Base-by-base conservation (phyloP, 2,113 vertebrate species). In the Donacobius atricapilla region DNA sequence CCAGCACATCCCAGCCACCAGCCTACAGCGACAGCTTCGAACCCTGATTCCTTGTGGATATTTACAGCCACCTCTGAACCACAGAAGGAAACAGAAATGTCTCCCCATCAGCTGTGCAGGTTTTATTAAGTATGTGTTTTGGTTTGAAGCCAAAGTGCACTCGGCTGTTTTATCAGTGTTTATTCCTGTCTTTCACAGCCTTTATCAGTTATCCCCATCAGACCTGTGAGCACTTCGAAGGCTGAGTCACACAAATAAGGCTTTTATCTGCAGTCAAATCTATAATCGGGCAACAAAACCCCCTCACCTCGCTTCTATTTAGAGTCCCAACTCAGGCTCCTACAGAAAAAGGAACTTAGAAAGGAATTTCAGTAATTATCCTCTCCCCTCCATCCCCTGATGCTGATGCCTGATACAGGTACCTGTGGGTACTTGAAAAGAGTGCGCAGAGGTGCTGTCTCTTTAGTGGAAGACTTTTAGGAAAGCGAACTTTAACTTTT, bases 401-500 rank as follows among this genome's bases (percentile, higher is more conserved):
- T 95, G 94, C 40, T 90, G 95, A 44, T 86, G 54, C 57, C 79
- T 24, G 89, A 30, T 44, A 42, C 21, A 79, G 93, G 94, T 97
- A 96, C 94, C 93, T 84, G 79, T 89, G 86, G 79, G 40, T n/a
- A 82, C 83, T 89, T 94, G 93, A 84, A 88, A 94, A 83, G 88
- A 84, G 57, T 0, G 0, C 77, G 89, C 66, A 25, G 92, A 87
- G 72, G 31, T 90, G 78, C 83, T 0, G 15, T 70, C 84, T 64
- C 76, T 85, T 94, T 94, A 94, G 96, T 66, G 65, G 82, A 81
- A 80, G 86, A 77, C 91, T 96, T 94, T 72, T 69, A 93, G 87
- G 89, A 86, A 95, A 92, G 77, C 83, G 89, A 95, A 97, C 92
- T 97, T 96, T 94, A 96, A 93, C 93, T 94, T 97, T 87, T 85